Conservation (phyloP, 2,888 invertebrate genomes). For the Aphodius sticticus region DNA sequence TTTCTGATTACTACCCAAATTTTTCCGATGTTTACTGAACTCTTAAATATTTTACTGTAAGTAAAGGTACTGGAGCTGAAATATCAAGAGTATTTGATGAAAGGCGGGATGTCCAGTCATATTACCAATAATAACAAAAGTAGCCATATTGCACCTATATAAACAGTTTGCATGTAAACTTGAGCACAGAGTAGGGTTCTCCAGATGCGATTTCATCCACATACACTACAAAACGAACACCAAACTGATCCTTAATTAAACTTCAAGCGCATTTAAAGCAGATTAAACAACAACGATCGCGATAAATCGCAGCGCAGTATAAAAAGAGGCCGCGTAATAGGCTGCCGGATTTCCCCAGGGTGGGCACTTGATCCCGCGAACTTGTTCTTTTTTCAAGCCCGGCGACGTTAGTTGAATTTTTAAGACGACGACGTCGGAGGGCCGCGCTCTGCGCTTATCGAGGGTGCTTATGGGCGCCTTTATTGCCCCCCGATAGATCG, state of each 20-base stretch:
- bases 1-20: too few species aligned
- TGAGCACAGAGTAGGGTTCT: too few species aligned
- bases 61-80: too few species aligned
- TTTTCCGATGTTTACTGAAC: too few species aligned
- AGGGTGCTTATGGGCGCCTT: constrained; percentile 60
- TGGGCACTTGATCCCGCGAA: neutral
- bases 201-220: too few species aligned
- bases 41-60: too few species aligned
- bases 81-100: too few species aligned
- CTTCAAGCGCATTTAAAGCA: neutral
- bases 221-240: too few species aligned
- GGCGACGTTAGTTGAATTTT: constrained; percentile 55
- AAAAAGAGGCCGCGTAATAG: neutral
- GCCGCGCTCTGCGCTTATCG: constrained; percentile 52
- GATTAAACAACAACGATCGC: neutral
- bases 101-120: too few species aligned
- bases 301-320: neutral
- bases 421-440: constrained; percentile 52
- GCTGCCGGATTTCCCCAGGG: neutral
- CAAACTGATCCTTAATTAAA: neutral
- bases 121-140: too few species aligned
- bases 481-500: constrained; percentile 62
- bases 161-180: too few species aligned
- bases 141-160: too few species aligned
- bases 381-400: neutral